Evolutionary conservation across 2,113 vertebrate genomes (phyloP), one percentile per base, ranked within the genome.

Genomic region (Apaloderma vittatum): DNA sequence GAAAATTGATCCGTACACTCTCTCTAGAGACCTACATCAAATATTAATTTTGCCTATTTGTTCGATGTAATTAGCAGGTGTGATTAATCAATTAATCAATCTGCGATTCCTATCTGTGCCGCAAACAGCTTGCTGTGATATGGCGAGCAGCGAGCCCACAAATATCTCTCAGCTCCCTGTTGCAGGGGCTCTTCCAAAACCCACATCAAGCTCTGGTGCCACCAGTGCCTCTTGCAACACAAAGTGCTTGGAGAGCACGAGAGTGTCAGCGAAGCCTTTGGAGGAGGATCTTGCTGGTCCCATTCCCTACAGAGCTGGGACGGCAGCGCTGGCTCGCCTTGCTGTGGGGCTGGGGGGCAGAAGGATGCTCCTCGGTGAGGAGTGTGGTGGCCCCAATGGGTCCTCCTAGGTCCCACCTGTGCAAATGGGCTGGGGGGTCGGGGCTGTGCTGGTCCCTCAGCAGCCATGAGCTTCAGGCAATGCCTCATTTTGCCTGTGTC

Each of bases 21-120:
- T 76, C 91, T 95, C 86, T 80, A 59, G 91, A 95, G 95, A 88
- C 78, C 79, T 36, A 88, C 94, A 94, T 97, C 77, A 88, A 95
- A 87, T 92, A 93, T 95, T 95, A 94, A 57, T 95, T 94, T 94
- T 96, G 84, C 86, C 95, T 96, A 92, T 94, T 96, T n/a, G 21
- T 82, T 95, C 17, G 2, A 65, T 75, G 91, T 91, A 89, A 96
- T 96, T 93, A 97, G 96, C 89, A 97, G 94, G 81, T 91, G 91
- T 95, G 96, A 97, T 94, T 97, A 95, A 97, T 96, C 91, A 82
- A 72, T 95, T 95, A 96, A 97, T 96, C 97, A 93, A 94, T 92
- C 90, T 90, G 90, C 1, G 54, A 97, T 90, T 83, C 76, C 90
- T 95, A 88, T 78, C n/a, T 88, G 79, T 43, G 87, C 91, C 4